A percentile compares a stretch with the other conserved stretches of the same genome.
phyloP scores from a whole-genome alignment of 2,888 invertebrate species.

The Sinhomidia bicolor region DNA sequence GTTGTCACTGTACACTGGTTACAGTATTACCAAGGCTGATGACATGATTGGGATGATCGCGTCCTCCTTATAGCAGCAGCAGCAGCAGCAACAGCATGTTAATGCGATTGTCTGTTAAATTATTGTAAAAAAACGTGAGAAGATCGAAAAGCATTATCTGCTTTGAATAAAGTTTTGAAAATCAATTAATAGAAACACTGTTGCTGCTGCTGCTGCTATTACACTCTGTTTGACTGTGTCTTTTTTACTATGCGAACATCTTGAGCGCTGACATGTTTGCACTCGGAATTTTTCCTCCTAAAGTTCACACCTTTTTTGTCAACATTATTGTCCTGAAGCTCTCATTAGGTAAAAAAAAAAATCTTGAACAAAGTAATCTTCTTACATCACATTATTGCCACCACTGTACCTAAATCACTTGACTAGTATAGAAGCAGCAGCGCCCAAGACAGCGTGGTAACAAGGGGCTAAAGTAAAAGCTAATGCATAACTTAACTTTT shows the following conservation, averaged over 20 bases:
- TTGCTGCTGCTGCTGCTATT: not conserved
- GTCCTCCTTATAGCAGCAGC: not conserved
- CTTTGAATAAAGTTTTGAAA: not conserved
- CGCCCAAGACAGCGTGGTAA: not conserved
- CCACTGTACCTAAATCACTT: too few relatives aligned
- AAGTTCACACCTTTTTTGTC: constrained; percentile 51
- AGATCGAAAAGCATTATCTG: not conserved
- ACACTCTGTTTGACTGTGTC: constrained; percentile 2
- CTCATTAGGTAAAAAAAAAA: too few relatives aligned
- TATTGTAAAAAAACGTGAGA: constrained; percentile 19
- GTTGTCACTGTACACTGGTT: not conserved
- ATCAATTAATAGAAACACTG: not conserved
- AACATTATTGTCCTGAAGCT: not conserved
- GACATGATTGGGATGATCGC: not conserved
- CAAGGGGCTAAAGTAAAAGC: not conserved
- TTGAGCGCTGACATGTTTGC: not conserved
- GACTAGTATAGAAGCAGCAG: too few relatives aligned
- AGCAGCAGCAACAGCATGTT: too few relatives aligned
- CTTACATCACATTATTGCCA: too few relatives aligned
- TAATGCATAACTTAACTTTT: too few relatives aligned
- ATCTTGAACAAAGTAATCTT: too few relatives aligned
- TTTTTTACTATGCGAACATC: constrained; percentile 39
- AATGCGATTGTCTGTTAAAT: not conserved
- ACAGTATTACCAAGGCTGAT: not conserved
- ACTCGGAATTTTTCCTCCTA: constrained; percentile 16